These are phyloP conservation scores for Ostrea denselamellosa DNA, from an alignment of 1,140 invertebrate genomes.

Conservation along the genomic window DNA sequence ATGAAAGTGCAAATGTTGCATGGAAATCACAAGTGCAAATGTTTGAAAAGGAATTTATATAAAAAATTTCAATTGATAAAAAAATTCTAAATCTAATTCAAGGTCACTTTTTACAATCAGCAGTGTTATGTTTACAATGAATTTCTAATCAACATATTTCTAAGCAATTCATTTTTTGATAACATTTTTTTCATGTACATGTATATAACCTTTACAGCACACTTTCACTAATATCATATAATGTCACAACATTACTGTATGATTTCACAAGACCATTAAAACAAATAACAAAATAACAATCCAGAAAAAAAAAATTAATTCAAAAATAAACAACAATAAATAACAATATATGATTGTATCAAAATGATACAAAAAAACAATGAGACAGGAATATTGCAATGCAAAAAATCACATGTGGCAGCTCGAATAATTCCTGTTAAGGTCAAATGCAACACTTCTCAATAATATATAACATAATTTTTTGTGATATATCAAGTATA, in stretches of 20 bases:
- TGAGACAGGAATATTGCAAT: neutral
- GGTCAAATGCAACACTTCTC: too few species aligned
- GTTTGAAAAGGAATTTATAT: neutral
- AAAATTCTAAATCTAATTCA: neutral
- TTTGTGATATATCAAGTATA: too few species aligned
- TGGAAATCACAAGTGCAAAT: neutral
- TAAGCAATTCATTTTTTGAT: too few species aligned
- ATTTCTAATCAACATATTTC: too few species aligned
- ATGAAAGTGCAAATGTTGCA: neutral
- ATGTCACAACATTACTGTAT: neutral
- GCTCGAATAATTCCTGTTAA: too few species aligned
- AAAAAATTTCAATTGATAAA: neutral
- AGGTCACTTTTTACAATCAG: constrained; percentile 14
- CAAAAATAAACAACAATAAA: constrained; percentile 4
- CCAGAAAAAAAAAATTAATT: neutral
- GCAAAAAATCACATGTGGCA: neutral
- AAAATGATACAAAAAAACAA: neutral
- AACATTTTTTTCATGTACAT: too few species aligned
- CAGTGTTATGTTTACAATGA: neutral
- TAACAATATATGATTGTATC: neutral
- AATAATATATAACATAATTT: too few species aligned
- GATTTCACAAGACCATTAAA: neutral
- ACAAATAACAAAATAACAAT: constrained; percentile 3
- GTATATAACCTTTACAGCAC: neutral
- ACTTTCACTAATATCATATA: neutral